phyloP scores from a whole-genome alignment of 1,140 invertebrate species.

The Acromyrmex charruanus region DNA sequence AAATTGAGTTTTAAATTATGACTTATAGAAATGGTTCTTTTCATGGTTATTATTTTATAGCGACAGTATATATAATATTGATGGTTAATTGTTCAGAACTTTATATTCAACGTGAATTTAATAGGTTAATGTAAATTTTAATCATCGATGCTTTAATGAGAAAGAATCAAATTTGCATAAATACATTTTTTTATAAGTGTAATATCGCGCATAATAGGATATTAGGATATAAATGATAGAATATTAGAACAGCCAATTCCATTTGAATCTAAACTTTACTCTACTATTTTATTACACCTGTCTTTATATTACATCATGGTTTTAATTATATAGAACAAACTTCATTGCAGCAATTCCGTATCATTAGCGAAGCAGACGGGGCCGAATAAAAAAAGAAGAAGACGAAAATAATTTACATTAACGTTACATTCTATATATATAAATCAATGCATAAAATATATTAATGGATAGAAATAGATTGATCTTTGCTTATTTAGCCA shows the following conservation, averaged over 20 bases:
- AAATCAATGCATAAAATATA: neutral
- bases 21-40: neutral
- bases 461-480: conserved; percentile 18
- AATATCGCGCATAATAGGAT: no score
- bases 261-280: no score
- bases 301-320: no score
- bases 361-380: no score
- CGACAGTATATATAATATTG: conserved; percentile 9
- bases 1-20: neutral
- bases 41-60: neutral
- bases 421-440: neutral
- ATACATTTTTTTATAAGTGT: no score
- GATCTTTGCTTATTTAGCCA: neutral
- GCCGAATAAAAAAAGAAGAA: no score
- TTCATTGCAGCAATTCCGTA: neutral
- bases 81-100: neutral
- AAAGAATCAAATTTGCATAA: no score
- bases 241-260: no score
- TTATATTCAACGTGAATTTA: neutral
- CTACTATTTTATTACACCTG: no score
- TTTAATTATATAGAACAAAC: neutral
- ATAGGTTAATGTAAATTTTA: neutral
- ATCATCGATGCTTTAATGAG: no score
- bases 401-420: neutral
- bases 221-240: no score